A percentile compares a stretch with the other conserved stretches of the same genome.
Evolutionary conservation across 2,113 vertebrate genomes (phyloP).

Genomic region (Columba janthina): DNA sequence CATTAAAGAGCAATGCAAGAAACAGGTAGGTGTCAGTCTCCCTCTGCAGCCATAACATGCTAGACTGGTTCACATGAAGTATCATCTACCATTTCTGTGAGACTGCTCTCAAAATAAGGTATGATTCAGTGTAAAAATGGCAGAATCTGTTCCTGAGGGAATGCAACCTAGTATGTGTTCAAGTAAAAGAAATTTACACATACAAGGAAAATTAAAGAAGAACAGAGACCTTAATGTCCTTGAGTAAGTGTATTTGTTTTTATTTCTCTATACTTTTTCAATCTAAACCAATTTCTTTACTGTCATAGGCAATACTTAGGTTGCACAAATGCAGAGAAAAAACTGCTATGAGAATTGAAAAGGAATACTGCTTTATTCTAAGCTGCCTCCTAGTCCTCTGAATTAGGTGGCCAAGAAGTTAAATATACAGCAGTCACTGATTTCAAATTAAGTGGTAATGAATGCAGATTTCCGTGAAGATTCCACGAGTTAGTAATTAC

Average conservation of each 20-base stretch:
- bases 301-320: slow-evolving; percentile 46
- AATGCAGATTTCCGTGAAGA: slow-evolving; percentile 75
- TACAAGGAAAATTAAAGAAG: background rate
- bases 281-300: slow-evolving; percentile 32
- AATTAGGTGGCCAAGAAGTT: slow-evolving; percentile 44
- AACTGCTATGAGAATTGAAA: background rate
- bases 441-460: slow-evolving; percentile 75
- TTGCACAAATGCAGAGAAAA: slow-evolving; percentile 20
- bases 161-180: background rate
- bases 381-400: slow-evolving; percentile 7
- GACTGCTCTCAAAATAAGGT: background rate
- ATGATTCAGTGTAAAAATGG: background rate
- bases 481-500: slow-evolving; percentile 71
- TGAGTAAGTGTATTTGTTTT: slow-evolving; percentile 47
- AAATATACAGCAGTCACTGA: slow-evolving; percentile 58
- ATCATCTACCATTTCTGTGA: background rate
- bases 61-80: background rate
- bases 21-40: background rate
- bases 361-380: slow-evolving; percentile 43
- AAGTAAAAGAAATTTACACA: background rate
- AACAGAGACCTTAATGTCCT: background rate
- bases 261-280: slow-evolving; percentile 47
- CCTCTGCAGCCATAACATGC: rapidly evolving
- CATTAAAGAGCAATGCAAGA: background rate
- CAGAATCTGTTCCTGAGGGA: background rate